Evolutionary conservation across 2,888 invertebrate species (phyloP), one percentile per base, ranked within the genome.

Genomic region (Platycheirus albimanus): DNA sequence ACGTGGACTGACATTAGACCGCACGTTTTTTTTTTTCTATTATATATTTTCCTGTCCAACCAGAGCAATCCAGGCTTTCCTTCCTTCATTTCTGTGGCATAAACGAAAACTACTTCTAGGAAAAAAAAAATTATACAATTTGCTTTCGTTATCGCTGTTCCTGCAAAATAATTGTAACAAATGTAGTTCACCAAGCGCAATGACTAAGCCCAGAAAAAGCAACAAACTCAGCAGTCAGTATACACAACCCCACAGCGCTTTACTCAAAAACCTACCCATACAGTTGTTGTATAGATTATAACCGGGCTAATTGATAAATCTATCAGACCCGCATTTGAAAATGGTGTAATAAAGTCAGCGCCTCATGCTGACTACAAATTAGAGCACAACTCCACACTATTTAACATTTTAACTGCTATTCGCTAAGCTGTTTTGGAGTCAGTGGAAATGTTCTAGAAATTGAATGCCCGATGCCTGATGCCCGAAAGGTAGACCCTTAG

Each of bases 311-410:
- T 83, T 83, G 83, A 83, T 83, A 83, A 24, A 83, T 78, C 72
- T 74, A 83, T 83, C 77, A 43, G 69, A 33, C 83, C 83, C 78
- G 78, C 72, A 83, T 83, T 81, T 58, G 78, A 74, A n/a, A n/a
- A 83, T 78, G 83, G 63, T 64, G 77, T 74, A 83, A 83, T 78
- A 51, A 69, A 83, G 72, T 72, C 83, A 74, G 83, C 77, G 69
- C 83, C 78, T 77, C 74, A 78, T 77, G 83, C 78, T 72, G 77
- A 83, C 69, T 78, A 74, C 83, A 83, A 83, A 83, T 83, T 78
- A 83, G 83, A 72, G 64, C 63, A 77, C 52, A 56, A 58, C 71
- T 78, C 66, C 45, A 67, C 63, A 67, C 67, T 71, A 72, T 67
- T 77, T 77, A 72, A 49, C 61, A 66, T 43, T 66, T 71, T 54